phyloP scores from a whole-genome alignment of 2,797 vertebrate genomes.

The Schizopygopsis malacanthus region DNA sequence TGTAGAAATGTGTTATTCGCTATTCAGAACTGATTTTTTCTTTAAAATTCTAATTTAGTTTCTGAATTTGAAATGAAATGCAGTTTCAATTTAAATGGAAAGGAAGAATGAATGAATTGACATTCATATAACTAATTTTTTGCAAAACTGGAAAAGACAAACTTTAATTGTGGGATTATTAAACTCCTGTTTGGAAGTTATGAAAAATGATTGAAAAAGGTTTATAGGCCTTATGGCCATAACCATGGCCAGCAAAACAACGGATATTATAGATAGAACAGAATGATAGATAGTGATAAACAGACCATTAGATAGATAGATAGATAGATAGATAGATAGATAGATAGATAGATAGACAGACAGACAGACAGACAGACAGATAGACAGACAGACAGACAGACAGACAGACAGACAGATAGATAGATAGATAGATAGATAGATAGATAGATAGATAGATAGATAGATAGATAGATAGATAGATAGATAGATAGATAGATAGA shows the following conservation, averaged over 20 bases:
- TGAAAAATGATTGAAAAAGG: neutral
- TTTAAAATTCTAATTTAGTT: neutral
- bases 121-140: neutral
- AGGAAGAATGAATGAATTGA: neutral
- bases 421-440: neutral
- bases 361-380: neutral
- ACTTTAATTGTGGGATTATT: neutral
- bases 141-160: neutral
- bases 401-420: fast-evolving
- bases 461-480: fast-evolving
- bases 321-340: too few relatives aligned
- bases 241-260: neutral
- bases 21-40: neutral
- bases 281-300: neutral
- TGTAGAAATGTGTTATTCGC: neutral
- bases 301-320: too few relatives aligned
- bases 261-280: neutral
- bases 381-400: neutral
- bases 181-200: neutral
- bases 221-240: neutral
- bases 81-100: neutral
- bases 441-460: neutral
- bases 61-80: neutral
- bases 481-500: neutral
- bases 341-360: neutral